Evolutionary conservation across 2,888 invertebrate species (phyloP), one percentile per base, ranked within the genome.

Genomic region (Bursaphelenchus okinawaensis): DNA sequence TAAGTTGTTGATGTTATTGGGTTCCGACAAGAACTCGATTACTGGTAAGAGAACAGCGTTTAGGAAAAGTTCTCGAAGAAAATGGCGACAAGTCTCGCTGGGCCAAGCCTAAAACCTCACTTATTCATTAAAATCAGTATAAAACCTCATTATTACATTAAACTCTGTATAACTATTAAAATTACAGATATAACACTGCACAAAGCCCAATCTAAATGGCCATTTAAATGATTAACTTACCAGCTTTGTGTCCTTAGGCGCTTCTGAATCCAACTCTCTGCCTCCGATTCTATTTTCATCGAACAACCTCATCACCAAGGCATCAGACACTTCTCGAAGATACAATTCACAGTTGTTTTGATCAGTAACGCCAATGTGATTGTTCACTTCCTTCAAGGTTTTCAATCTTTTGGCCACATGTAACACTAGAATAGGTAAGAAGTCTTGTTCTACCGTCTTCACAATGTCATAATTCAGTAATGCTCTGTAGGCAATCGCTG

Each of bases 1-100:
- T 50, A 82, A 73, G 20, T 72, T 67, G 60, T 82, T 81, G 52
- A 82, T 68, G 1, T 75, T 78, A 59, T 80, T 80, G 8, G 82
- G 82, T 63, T 81, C 78, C 6, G 82, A 72, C 24, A 77, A 56
- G 55, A 77, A 59, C 55, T 82, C 81, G 28, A 82, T 63, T 7
- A 73, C 55, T 12, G 82, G 82, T 24, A 77, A 58, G 7, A 81
- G 68, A 7, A 80, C 63, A 4, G 73, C 68, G 52, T 76, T 77
- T 19, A 75, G 67, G 8, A 81, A 31, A 40, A 82, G 63, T 71
- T 82, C 80, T 24, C 78, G 73, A 16, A 81, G 52, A 26, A 82
- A 75, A 52, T 75, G 75, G 27, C 80, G 74, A 51, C 70, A 68
- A 7, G 75, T 70, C 23, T 78, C 76, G 20, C 76, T 74, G 0